Conservation (phyloP, 1,140 invertebrate species). For the Physella acuta region DNA sequence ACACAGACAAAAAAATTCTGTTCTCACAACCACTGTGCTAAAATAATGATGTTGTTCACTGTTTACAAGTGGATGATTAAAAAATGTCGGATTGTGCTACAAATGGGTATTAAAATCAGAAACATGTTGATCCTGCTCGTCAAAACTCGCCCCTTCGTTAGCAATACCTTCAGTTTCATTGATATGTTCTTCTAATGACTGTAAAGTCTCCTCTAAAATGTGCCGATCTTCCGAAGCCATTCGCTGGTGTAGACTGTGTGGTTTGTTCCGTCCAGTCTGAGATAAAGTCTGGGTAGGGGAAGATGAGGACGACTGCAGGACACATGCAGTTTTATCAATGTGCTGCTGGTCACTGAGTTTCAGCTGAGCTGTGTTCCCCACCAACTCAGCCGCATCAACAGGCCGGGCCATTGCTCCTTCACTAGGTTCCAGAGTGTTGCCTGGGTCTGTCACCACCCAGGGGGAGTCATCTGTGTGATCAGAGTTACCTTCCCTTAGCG, state of each 20-base stretch:
- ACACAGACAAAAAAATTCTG: no score
- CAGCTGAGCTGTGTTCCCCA: neutral
- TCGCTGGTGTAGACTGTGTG: conserved; percentile 12
- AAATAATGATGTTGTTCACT: no score
- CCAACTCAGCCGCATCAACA: neutral
- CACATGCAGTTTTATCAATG: neutral
- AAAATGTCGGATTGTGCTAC: neutral
- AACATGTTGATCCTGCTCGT: conserved; percentile 3
- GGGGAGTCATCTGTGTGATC: no score
- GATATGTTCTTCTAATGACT: conserved; percentile 18
- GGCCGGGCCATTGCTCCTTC: no score
- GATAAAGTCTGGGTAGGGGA: neutral
- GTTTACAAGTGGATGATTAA: no score
- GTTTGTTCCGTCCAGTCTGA: neutral
- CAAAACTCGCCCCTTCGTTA: conserved; percentile 12
- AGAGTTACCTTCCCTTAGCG: conserved; percentile 7
- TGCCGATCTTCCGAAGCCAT: conserved; percentile 17
- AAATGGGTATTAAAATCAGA: conserved; percentile 12
- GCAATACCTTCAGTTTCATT: conserved; percentile 10
- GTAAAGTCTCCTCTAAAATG: conserved; percentile 10
- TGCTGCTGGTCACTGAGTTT: neutral
- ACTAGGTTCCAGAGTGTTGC: neutral
- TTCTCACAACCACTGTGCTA: no score
- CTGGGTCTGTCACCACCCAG: neutral
- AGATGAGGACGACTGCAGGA: neutral